Base-by-base conservation (phyloP, 2,113 vertebrate genomes). In the Alligator sinensis region DNA sequence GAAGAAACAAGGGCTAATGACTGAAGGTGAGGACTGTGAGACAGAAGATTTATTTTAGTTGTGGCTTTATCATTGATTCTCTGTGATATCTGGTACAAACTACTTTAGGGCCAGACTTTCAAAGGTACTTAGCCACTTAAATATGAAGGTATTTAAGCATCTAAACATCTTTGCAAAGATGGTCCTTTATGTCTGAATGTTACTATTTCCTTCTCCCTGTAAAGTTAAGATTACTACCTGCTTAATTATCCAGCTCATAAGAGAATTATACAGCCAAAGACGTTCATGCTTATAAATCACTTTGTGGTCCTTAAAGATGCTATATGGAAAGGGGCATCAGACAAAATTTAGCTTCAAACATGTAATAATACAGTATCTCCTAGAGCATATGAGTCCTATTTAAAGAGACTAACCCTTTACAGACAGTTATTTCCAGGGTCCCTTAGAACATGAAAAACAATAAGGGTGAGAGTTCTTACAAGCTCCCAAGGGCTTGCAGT, bases 281-380 rank as follows among this genome's bases (percentile, higher is more conserved):
- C 84, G 14, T 91, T 82, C 93, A 80, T 10, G 30, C 30, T 16
- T 24, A 14, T 61, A 24, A 61, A 88, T 70, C 72, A 90, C 95
- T 82, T n/a, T 72, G 27, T 64, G 77, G 81, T 87, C 5, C 13
- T 80, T 30, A 68, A 88, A 84, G 90, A 84, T 27, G 25, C 80
- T 88, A 91, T 93, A 90, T 93, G 85, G 92, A 86, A 95, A 84
- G 89, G 30, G 95, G 62, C 28, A 95, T 76, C 82, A 95, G 94
- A 82, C 78, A 88, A 85, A 95, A 88, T 96, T 76, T 89, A 89
- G 17, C 78, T 80, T 55, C 89, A 87, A 91, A 91, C 0, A 6
- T 66, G 74, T 78, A 94, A 86, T 91, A 92, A 47, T 54, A 83
- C 0, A 2, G 62, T 87, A 80, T 27, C 88, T 92, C 89, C 92